Evolutionary conservation across 2,113 vertebrate species (phyloP), one percentile per base, ranked within the genome.

Genomic region (Amblyornis subalaris): DNA sequence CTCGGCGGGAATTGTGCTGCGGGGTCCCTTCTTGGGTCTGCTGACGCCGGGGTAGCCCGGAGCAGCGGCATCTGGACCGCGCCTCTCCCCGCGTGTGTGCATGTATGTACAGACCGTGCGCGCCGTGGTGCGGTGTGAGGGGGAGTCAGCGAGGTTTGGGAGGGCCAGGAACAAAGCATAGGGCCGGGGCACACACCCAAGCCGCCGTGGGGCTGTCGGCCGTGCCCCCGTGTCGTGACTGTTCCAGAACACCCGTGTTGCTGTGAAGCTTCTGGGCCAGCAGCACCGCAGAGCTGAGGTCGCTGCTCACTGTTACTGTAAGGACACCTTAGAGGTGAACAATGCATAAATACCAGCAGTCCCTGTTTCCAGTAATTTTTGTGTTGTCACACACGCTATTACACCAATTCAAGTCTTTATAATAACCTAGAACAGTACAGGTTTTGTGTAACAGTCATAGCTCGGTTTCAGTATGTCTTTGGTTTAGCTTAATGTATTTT

Each of bases 41-140:
- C 44, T 3, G 40, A 0, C 31, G 53, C 28, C 31, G 6, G 53
- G 25, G 38, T 2, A 3, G 58, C 74, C 44, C 2, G 40, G 38
- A 51, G 61, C 79, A 13, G 75, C 26, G 38, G 42, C 22, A 1
- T 0, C 47, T 6, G 17, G 12, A 12, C 1, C 62, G 44, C 26
- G 14, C 70, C 66, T 44, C 28, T 19, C 42, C 38, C 35, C 26
- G 35, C 11, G 7, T 7, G 65, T 51, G 31, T 31, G 15, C 18
- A 0, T 4, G n/a, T 4, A 2, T 23, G 25, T 16, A 0, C 58
- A 1, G 28, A 14, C 17, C 2, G 1, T 2, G 29, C 9, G 16
- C 8, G n/a, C 21, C 4, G 40, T 1, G 44, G 28, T 8, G 14
- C 8, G 4, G 1, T 6, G 36, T 3, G 1, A 4, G 48, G 11